A percentile compares a stretch with the other conserved stretches of the same genome.
Evolutionary conservation across 2,888 invertebrate genomes (phyloP).

Genomic region (Diachrysia chrysitis): DNA sequence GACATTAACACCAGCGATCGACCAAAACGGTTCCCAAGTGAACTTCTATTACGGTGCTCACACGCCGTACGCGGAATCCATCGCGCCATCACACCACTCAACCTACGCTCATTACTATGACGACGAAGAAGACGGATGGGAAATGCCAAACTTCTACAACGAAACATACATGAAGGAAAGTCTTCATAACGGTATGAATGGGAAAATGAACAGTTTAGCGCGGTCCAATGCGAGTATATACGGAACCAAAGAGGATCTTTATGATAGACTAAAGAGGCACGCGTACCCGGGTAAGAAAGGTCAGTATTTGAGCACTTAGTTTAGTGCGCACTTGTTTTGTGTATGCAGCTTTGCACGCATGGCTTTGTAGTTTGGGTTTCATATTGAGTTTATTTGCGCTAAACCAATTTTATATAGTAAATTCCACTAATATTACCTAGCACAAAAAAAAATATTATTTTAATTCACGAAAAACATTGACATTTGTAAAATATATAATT

Average conservation of each 20-base stretch:
- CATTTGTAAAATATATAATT: no score
- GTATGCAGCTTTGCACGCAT: conserved; percentile 65
- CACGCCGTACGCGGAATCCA: conserved; percentile 98
- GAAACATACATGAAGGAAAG: conserved; percentile 99
- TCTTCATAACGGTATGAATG: conserved; percentile 94
- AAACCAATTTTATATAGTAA: neutral
- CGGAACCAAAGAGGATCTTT: conserved; percentile 98
- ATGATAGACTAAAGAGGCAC: conserved; percentile 98
- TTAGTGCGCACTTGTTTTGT: conserved; percentile 74
- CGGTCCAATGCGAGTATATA: conserved; percentile 98
- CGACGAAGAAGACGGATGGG: conserved; percentile 98
- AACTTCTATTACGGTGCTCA: conserved; percentile 99
- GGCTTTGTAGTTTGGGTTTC: conserved; percentile 33
- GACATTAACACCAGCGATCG: conserved; percentile 95
- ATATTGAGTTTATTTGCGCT: neutral
- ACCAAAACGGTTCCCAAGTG: conserved; percentile 97
- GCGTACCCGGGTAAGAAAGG: conserved; percentile 98
- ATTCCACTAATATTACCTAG: no score
- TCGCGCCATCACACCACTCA: conserved; percentile 98
- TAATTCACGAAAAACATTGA: no score
- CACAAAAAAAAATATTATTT: no score
- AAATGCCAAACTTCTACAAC: conserved; percentile 99
- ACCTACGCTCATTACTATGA: conserved; percentile 98
- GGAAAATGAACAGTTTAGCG: conserved; percentile 97
- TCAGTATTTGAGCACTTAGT: conserved; percentile 88